Evolutionary conservation across 2,113 vertebrate species (phyloP).

Genomic region (Cavia aperea): DNA sequence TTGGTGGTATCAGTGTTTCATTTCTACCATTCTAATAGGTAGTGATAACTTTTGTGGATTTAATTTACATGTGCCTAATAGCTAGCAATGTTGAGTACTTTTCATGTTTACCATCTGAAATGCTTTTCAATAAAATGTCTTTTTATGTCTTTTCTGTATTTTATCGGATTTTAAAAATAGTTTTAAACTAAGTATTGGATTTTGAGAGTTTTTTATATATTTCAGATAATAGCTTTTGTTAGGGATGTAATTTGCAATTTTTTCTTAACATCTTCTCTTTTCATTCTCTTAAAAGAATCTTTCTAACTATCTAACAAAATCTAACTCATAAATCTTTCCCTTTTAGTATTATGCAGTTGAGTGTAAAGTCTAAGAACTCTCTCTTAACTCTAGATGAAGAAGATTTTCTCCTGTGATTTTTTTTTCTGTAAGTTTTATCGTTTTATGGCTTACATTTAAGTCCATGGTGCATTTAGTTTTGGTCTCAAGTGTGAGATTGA

Average conservation of each 20-base stretch:
- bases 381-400: neutral
- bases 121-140: neutral
- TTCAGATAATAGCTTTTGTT: neutral
- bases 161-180: neutral
- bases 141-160: neutral
- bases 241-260: neutral
- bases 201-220: neutral
- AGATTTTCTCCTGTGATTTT: neutral
- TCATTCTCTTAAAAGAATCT: neutral
- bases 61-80: neutral
- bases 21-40: neutral
- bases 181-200: neutral
- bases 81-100: neutral
- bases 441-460: neutral
- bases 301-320: neutral
- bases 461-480: neutral
- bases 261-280: neutral
- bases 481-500: neutral
- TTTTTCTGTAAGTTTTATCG: neutral
- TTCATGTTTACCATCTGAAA: neutral
- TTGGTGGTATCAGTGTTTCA: neutral
- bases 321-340: neutral
- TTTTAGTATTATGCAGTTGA: neutral
- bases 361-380: neutral
- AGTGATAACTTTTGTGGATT: neutral